Conservation (phyloP, 2,113 vertebrate genomes). For the Ptilorrhoa leucosticta region DNA sequence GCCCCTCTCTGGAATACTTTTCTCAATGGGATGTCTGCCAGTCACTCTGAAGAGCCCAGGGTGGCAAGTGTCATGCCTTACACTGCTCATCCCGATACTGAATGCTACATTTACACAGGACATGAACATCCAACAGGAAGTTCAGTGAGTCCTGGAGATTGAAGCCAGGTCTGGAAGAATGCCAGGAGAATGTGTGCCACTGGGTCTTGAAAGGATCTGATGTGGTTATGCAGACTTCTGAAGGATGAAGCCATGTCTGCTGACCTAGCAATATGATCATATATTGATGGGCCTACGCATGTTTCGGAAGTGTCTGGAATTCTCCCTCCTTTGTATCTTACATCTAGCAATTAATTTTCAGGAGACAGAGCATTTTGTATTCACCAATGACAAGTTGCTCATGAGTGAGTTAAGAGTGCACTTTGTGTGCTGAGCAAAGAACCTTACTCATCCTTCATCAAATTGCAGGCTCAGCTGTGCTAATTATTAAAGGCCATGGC, state of each 20-base stretch:
- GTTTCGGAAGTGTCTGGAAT: neutral
- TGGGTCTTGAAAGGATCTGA: neutral
- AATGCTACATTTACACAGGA: neutral
- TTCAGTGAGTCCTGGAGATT: neutral
- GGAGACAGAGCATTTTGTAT: neutral
- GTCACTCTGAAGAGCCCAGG: neutral
- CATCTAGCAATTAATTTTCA: neutral
- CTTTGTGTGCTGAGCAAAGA: neutral
- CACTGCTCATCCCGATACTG: neutral
- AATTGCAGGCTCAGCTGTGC: neutral
- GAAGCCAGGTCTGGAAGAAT: neutral
- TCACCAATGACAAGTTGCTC: neutral
- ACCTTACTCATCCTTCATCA: neutral
- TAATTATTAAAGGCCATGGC: neutral
- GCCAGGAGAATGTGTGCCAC: neutral
- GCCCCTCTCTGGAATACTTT: neutral
- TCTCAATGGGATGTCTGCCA: neutral
- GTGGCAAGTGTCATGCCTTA: neutral
- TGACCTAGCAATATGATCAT: neutral
- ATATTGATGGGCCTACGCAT: neutral
- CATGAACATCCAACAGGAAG: neutral
- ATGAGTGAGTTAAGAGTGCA: neutral
- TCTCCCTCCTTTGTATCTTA: neutral
- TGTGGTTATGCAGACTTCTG: neutral
- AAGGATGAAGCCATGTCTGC: neutral